Evolutionary conservation across 1,140 invertebrate species (phyloP), one percentile per base, ranked within the genome.

Genomic region (Pentalonia nigronervosa): DNA sequence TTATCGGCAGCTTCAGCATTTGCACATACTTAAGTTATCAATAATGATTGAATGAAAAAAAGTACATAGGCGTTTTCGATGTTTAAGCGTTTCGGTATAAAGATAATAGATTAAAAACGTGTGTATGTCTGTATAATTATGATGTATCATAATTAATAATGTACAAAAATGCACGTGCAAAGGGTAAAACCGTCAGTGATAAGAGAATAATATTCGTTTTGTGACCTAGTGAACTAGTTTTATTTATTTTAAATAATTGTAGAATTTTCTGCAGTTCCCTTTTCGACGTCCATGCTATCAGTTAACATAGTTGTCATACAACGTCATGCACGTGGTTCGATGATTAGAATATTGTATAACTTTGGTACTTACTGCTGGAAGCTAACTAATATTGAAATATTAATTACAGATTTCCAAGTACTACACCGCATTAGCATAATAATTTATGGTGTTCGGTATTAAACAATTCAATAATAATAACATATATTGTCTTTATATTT

Each of bases 221-320:
- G 23, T 48, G 84, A 87, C 84, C 84, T 87, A 87, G 84, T 87
- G 17, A 87, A 48, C 84, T 45, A 87, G 9, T 87, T 30, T 48
- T 47, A 47, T 30, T 87, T n/a, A 1, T n/a, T 47, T 47, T 48
- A 87, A 45, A 41, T 25, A 41, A 30, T 25, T 11, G 14, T n/a
- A 14, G 3, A 30, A 47, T 47, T 30, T 17, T 76, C 14, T 76
- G n/a, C 9, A 76, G 30, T 34, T 76, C 7, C 14, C 14, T 7
- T 76, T n/a, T 76, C n/a, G n/a, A 76, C 30, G 21, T 17, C 1
- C 2, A 76, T 76, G n/a, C 4, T 17, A 76, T 76, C 9, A 76
- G 1, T 7, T n/a, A 17, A 30, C n/a, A n/a, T n/a, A 0, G 4
- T 76, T 67, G 60, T 23, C 50, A 50, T 50, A 76, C 17, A 17